Evolutionary conservation across 2,888 invertebrate species (phyloP), one percentile per base, ranked within the genome.

Genomic region (Muscina levida): DNA sequence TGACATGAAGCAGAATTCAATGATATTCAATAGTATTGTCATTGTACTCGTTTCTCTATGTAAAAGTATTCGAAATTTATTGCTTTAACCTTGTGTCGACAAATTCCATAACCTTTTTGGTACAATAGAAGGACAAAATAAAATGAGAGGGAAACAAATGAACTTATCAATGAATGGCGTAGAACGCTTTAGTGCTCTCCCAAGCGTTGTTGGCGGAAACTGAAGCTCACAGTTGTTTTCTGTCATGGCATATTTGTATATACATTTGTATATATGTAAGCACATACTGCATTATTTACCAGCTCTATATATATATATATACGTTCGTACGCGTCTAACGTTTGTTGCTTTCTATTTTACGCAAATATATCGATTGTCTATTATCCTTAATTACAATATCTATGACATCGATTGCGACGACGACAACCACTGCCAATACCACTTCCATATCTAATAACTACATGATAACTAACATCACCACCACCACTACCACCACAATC

Each of bases 351-450:
- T n/a, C n/a, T n/a, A n/a, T n/a, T n/a, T 31, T 51, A 82, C 51
- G 75, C 68, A 78, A 78, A 78, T 78, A 73, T 79, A 79, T 82
- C 67, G 82, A 82, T 76, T 79, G 59, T 65, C 65, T 76, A 76
- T 82, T 82, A 82, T 72, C 65, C 72, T 70, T 78, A 82, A 82
- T 82, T 76, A 77, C 67, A 67, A 67, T 70, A 62, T 62, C 22
- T 51, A 62, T 6, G 39, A 62, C 37, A 73, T 65, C 53, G 44
- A 62, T 67, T 59, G 66, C 8, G 11, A 59, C 39, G 11, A 17
- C 26, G n/a, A 26, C 26, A 51, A 22, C 51, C n/a, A n/a, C n/a
- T n/a, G 17, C 46, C 17, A 46, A 3, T 6, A 24, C 13, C 53
- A 53, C 11, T 10, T 8, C 13, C 22, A 53, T 22, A 19, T 51